Evolutionary conservation across 1,140 invertebrate genomes (phyloP).

Genomic region (Bilobella aurantiaca): DNA sequence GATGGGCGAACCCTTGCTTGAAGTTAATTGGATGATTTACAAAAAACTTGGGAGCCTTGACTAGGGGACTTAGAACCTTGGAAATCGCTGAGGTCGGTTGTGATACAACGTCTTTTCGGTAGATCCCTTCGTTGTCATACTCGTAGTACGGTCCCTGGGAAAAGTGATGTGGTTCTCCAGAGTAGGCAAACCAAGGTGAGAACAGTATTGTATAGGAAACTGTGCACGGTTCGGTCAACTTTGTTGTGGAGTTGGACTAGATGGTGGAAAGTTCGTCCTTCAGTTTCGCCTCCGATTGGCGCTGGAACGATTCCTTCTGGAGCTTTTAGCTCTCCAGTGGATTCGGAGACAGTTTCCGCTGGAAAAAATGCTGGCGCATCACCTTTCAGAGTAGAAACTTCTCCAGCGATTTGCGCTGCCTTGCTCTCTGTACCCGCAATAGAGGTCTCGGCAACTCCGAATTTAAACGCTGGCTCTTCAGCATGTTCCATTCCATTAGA

Average conservation of each 20-base stretch:
- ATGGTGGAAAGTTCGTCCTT: constrained; percentile 1
- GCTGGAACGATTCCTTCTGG: not conserved
- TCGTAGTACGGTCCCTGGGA: not conserved
- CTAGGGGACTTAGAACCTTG: not conserved
- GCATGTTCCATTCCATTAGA: no score
- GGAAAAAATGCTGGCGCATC: not conserved
- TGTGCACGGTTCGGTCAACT: not conserved
- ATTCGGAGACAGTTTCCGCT: not conserved
- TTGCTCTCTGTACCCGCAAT: no score
- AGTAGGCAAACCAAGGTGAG: not conserved
- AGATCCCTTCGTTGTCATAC: not conserved
- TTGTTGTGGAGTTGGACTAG: not conserved
- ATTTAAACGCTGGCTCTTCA: no score
- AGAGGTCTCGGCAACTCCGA: no score
- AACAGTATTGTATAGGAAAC: not conserved
- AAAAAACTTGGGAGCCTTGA: not conserved
- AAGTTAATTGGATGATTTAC: not conserved
- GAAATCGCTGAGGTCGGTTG: not conserved
- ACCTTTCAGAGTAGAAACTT: no score
- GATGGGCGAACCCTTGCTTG: not conserved
- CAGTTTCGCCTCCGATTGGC: not conserved
- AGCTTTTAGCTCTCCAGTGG: not conserved
- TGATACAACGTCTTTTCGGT: not conserved
- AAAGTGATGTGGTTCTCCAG: not conserved
- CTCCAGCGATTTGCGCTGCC: no score